Percentiles rank a stretch among this genome's conserved stretches.
phyloP scores from a whole-genome alignment of 2,113 vertebrate genomes.

The Leucosticte australis region DNA sequence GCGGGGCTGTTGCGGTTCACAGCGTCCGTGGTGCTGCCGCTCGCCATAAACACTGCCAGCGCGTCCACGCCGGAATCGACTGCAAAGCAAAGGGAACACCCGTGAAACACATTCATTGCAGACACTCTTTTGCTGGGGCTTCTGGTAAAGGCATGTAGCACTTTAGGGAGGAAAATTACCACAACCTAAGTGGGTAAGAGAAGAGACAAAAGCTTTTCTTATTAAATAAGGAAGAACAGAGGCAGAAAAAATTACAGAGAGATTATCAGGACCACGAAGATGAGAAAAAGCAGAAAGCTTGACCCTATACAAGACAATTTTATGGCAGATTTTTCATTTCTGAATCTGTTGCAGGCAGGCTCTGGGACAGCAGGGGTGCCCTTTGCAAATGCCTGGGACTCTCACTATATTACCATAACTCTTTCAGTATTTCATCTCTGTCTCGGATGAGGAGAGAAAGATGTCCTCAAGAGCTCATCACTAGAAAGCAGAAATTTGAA shows the following conservation, averaged over 20 bases:
- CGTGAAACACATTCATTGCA: not conserved
- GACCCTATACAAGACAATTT: not conserved
- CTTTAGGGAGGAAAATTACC: not conserved
- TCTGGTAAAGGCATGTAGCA: not conserved
- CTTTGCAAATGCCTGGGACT: not conserved
- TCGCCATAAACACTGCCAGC: slow-evolving; percentile 89
- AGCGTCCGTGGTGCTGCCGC: slow-evolving; percentile 80
- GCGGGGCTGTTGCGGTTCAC: slow-evolving; percentile 77
- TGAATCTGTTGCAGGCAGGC: not conserved
- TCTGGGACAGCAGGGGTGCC: not conserved
- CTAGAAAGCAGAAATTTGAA: not conserved
- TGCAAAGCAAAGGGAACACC: slow-evolving; percentile 42
- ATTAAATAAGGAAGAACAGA: not conserved
- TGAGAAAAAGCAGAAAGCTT: not conserved
- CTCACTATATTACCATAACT: not conserved
- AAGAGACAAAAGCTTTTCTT: not conserved
- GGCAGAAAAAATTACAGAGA: not conserved
- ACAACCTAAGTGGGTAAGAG: not conserved
- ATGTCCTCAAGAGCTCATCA: not conserved
- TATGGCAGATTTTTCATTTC: not conserved
- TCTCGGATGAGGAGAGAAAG: fast-evolving
- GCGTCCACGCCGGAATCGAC: slow-evolving; percentile 78
- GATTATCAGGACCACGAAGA: not conserved
- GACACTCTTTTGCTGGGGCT: not conserved
- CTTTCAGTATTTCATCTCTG: not conserved